phyloP scores from a whole-genome alignment of 2,797 vertebrate genomes.

The Halcyon chelicuti region DNA sequence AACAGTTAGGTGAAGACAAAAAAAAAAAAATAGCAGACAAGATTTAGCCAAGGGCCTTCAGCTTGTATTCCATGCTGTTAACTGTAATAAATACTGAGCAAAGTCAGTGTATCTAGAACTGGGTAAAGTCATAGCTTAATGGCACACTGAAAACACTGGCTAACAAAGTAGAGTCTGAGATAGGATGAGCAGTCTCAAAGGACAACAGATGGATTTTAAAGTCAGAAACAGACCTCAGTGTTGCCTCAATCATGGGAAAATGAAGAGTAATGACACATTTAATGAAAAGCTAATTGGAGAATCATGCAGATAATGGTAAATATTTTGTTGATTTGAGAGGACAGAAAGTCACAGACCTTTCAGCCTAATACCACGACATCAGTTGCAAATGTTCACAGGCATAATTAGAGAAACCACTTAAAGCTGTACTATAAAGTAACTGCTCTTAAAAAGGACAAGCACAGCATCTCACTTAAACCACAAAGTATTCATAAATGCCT shows the following conservation, averaged over 20 bases:
- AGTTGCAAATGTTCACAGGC: not conserved
- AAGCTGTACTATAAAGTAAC: not conserved
- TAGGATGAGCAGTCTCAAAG: not conserved
- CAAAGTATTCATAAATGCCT: not conserved
- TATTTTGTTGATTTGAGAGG: not conserved
- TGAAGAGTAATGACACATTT: not conserved
- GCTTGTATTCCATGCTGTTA: not conserved
- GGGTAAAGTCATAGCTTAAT: not conserved
- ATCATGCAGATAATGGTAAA: not conserved
- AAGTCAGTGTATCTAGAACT: not conserved
- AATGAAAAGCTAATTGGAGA: conserved; percentile 4
- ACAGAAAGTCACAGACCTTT: not conserved
- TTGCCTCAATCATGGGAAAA: not conserved
- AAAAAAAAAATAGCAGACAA: not conserved
- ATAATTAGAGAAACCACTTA: not conserved
- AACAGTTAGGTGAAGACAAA: not conserved
- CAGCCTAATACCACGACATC: not conserved
- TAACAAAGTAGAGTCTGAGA: not conserved
- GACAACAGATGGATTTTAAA: not conserved
- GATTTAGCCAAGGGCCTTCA: not conserved
- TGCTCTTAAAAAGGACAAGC: not conserved
- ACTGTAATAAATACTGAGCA: not conserved
- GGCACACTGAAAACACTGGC: not conserved
- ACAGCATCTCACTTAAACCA: not conserved
- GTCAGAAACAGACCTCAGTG: not conserved